Base-by-base conservation (phyloP, 2,888 invertebrate genomes). In the Anthophora plumipes region DNA sequence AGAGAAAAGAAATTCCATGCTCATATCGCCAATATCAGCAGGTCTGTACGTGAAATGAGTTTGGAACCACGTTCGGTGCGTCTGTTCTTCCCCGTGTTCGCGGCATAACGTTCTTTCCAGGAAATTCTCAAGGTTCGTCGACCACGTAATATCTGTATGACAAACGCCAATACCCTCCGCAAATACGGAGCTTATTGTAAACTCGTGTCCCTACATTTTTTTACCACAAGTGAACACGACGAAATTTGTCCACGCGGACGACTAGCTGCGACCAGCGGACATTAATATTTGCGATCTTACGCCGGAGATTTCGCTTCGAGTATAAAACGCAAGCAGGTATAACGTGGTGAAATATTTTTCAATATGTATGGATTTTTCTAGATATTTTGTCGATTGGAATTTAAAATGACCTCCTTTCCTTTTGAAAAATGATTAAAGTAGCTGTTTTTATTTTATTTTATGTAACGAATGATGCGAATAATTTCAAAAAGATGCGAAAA, bases 101-200 rank as follows among this genome's bases (percentile, higher is more conserved):
- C 9, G 59, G 70, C 46, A 60, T 72, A 78, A 77, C 70, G 57
- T 78, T 68, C 68, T 73, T 91, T 91, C 90, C 82, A 63, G 85
- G 91, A 91, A 91, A 85, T 86, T 72, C 75, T 83, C 80, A 74
- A 76, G 80, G 90, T 90, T 90, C 90, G 88, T 85, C 85, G 90
- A 75, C 85, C 89, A 83, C 73, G 77, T 88, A 86, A 90, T 89
- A 88, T 88, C 85, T 91, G 90, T 90, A 82, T 89, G 91, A 89
- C 91, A 86, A 90, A 87, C 77, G 89, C 86, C 90, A 91, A 91
- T 89, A 91, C 81, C 77, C 86, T 88, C 80, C 17, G 88, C 89
- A 91, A 91, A 91, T 88, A 84, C 66, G 48, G 67, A 60, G 22
- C 85, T 78, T 85, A 89, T 85, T 80, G 80, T 86, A 70, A 81